Conservation (phyloP, 2,113 vertebrate species). For the Recurvirostra avosetta region DNA sequence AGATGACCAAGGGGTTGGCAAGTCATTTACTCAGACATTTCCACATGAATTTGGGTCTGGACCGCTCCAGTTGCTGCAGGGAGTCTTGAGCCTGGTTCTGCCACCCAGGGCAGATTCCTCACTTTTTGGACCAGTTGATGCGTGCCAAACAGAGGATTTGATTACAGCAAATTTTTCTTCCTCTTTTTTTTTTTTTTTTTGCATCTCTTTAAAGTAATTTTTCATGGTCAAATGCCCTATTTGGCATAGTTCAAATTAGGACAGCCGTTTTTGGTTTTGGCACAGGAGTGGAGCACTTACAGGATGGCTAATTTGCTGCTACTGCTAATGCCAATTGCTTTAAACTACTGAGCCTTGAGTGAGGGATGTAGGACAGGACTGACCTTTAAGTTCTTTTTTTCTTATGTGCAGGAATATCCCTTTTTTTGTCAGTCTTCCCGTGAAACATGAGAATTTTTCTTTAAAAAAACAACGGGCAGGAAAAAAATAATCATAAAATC, state of each 20-base stretch:
- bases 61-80: not conserved
- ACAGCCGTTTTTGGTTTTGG: not conserved
- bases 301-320: not conserved
- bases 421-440: not conserved
- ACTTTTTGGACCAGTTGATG: not conserved
- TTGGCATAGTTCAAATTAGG: constrained; percentile 11
- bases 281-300: not conserved
- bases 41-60: not conserved
- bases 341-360: not conserved
- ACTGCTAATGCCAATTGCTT: not conserved
- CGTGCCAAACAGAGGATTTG: not conserved
- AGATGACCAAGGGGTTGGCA: not conserved
- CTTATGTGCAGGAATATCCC: not conserved
- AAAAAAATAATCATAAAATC: not conserved
- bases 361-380: not conserved
- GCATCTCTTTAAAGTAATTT: not conserved
- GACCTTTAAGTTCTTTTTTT: not conserved
- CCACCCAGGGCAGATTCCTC: not conserved
- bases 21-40: not conserved
- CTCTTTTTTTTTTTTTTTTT: too few relatives aligned
- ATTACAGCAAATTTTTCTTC: not conserved
- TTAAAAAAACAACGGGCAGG: not conserved
- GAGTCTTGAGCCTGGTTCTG: not conserved
- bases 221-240: constrained; percentile 8
- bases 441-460: constrained; percentile 3